Evolutionary conservation across 2,888 invertebrate genomes (phyloP).

Genomic region (Volucella zonaria): DNA sequence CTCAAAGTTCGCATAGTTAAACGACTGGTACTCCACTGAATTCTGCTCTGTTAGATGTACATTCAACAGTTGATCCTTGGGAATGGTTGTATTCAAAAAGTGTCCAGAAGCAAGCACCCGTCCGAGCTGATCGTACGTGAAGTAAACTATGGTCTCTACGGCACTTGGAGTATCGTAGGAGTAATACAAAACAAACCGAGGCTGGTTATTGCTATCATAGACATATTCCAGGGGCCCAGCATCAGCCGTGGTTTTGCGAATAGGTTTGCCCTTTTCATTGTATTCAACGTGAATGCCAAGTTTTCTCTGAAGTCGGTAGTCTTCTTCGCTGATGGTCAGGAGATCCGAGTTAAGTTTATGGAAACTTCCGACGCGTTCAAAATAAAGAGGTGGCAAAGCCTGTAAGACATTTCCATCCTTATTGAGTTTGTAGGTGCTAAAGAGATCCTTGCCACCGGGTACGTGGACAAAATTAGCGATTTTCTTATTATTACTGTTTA

Average conservation of each 20-base stretch:
- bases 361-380: conserved; percentile 54
- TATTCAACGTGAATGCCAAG: conserved; percentile 33
- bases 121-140: conserved; percentile 32
- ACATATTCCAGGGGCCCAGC: conserved; percentile 24
- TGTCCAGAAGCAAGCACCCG: conserved; percentile 21
- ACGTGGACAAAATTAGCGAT: conserved; percentile 25
- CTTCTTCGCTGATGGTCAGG: neutral
- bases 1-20: conserved; percentile 39
- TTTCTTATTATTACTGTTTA: conserved; percentile 32
- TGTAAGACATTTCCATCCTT: conserved; percentile 50
- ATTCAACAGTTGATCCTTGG: conserved; percentile 19
- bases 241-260: conserved; percentile 46
- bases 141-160: conserved; percentile 38
- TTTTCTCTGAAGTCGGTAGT: conserved; percentile 13
- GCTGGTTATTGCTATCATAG: conserved; percentile 13
- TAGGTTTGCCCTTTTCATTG: conserved; percentile 26
- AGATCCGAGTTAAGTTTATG: conserved; percentile 26
- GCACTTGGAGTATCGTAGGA: conserved; percentile 1
- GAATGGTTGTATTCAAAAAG: neutral
- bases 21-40: conserved; percentile 20
- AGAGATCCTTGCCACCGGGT: conserved; percentile 25
- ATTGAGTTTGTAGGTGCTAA: conserved; percentile 66
- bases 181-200: conserved; percentile 37
- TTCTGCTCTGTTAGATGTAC: neutral
- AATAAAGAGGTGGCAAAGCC: conserved; percentile 72